A percentile compares a stretch with the other conserved stretches of the same genome.
Conservation (phyloP, 2,797 vertebrate genomes). For the Salarias fasciatus region DNA sequence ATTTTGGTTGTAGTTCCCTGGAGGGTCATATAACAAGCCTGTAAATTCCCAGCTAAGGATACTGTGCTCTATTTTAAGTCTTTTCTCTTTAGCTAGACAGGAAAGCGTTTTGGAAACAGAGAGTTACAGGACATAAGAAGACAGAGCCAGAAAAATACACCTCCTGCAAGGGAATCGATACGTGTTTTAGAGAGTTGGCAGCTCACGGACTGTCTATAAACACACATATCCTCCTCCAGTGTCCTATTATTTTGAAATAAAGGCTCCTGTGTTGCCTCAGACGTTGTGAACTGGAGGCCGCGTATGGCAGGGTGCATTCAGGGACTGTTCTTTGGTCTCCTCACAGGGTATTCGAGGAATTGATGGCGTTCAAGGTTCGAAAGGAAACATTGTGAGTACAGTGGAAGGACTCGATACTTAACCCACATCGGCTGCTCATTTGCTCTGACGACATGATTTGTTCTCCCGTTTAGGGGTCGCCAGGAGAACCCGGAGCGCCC, state of each 20-base stretch:
- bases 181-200: neutral
- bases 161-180: neutral
- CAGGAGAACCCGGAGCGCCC: constrained; percentile 91
- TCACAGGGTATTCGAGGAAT: constrained; percentile 91
- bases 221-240: neutral
- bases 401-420: neutral
- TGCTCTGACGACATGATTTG: constrained; percentile 11
- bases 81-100: constrained; percentile 7
- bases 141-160: neutral
- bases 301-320: too few relatives aligned
- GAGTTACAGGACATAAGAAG: too few relatives aligned
- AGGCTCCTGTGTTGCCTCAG: constrained; percentile 1
- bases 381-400: constrained; percentile 91
- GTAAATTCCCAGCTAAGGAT: neutral
- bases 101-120: too few relatives aligned
- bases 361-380: constrained; percentile 92
- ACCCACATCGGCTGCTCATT: neutral
- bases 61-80: neutral
- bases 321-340: neutral
- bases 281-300: constrained; percentile 1
- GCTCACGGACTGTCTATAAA: neutral
- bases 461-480: constrained; percentile 82
- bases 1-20: constrained; percentile 8
- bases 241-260: constrained; percentile 14
- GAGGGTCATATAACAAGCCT: constrained; percentile 9